Percentiles rank a stretch among this genome's conserved stretches.
Conservation (phyloP, 2,888 invertebrate species). For the Andrena hattorfiana region DNA sequence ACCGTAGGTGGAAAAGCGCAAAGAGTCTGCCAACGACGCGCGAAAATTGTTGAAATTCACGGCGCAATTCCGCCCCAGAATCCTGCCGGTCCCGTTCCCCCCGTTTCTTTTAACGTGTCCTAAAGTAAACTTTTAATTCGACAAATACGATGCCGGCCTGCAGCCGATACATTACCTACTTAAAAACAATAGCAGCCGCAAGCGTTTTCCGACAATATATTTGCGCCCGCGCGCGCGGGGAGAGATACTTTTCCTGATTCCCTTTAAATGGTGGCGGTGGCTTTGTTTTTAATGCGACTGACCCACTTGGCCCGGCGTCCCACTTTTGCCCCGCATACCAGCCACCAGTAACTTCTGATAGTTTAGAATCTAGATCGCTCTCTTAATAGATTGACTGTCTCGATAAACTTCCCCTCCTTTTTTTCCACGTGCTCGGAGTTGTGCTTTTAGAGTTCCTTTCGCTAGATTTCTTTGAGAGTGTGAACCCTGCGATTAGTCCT, state of each 20-base stretch:
- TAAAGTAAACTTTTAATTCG: constrained; percentile 60
- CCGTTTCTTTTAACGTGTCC: constrained; percentile 49
- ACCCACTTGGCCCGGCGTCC: constrained; percentile 72
- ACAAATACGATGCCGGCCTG: constrained; percentile 51
- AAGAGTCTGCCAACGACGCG: constrained; percentile 1
- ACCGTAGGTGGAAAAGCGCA: neutral
- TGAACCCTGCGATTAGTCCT: too few species aligned
- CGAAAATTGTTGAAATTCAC: constrained; percentile 5
- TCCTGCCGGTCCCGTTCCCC: constrained; percentile 23
- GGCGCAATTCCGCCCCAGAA: neutral
- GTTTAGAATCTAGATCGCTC: constrained; percentile 61
- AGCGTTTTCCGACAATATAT: constrained; percentile 73
- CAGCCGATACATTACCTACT: constrained; percentile 72
- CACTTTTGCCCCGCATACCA: constrained; percentile 65
- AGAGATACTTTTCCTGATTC: constrained; percentile 72
- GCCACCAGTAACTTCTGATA: constrained; percentile 58
- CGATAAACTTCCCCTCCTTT: constrained; percentile 33
- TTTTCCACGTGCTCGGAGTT: neutral
- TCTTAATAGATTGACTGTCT: constrained; percentile 59
- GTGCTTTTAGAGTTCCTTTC: too few species aligned
- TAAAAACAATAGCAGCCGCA: constrained; percentile 71
- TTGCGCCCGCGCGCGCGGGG: constrained; percentile 54
- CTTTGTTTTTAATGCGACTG: constrained; percentile 76
- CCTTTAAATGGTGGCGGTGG: constrained; percentile 72
- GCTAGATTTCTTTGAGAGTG: too few species aligned